phyloP scores from a whole-genome alignment of 2,797 vertebrate species.

The Clarias platycephalus region DNA sequence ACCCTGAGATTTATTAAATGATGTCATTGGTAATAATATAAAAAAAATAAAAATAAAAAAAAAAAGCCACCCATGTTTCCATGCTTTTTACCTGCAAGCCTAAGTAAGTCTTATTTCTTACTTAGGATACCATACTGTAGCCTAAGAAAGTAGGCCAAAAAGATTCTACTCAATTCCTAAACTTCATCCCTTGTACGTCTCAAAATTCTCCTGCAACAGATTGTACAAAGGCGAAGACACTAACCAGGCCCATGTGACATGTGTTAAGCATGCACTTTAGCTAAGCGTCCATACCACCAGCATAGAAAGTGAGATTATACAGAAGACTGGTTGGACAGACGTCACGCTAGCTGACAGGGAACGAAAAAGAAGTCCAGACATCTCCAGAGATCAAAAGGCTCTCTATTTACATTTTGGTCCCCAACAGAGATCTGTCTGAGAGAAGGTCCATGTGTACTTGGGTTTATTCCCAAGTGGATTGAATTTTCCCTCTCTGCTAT shows the following conservation, averaged over 20 bases:
- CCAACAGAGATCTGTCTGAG: slow-evolving; percentile 64
- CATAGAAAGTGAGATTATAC: slow-evolving; percentile 19
- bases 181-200: slow-evolving; percentile 28
- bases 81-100: too few species aligned
- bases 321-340: slow-evolving; percentile 15
- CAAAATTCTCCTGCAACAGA: slow-evolving; percentile 2
- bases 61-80: too few species aligned
- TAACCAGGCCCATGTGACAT: slow-evolving; percentile 9
- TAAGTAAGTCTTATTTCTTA: neutral
- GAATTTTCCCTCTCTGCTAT: slow-evolving; percentile 61
- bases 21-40: neutral
- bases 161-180: slow-evolving; percentile 18
- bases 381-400: slow-evolving; percentile 34
- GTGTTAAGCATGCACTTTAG: neutral
- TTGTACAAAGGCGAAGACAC: slow-evolving; percentile 11
- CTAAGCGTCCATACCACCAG: neutral
- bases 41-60: too few species aligned
- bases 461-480: slow-evolving; percentile 66
- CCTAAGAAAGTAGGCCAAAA: slow-evolving; percentile 50
- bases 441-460: slow-evolving; percentile 67
- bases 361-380: slow-evolving; percentile 1
- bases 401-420: slow-evolving; percentile 63
- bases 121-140: neutral
- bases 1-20: neutral
- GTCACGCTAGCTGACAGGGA: slow-evolving; percentile 8